Evolutionary conservation across 2,888 invertebrate genomes (phyloP), one percentile per base, ranked within the genome.

Genomic region (Germaria angustata): DNA sequence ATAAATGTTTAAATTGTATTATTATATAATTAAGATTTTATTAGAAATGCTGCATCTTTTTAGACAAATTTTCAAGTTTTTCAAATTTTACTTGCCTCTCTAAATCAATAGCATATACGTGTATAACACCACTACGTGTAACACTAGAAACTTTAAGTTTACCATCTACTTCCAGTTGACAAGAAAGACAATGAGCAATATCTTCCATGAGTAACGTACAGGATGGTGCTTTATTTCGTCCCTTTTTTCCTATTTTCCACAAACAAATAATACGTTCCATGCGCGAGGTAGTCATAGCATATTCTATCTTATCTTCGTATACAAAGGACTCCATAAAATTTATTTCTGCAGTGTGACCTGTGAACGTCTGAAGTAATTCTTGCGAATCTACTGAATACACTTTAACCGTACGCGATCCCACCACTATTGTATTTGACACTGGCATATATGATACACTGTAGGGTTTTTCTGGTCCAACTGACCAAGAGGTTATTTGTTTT

Each of bases 81-180:
- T n/a, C n/a, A n/a, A n/a, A n/a, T n/a, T 13, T 32, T 28, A 53
- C 75, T 78, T 75, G 89, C 90, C 95, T 96, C 91, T 96, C 96
- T 41, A 96, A 92, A 84, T 94, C 93, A 87, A 95, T 95, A 65
- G 94, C 93, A 89, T 96, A 98, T 72, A 96, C 92, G 90, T 97
- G 95, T 44, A 96, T 93, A 6, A 95, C 94, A 0, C 98, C 98
- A 87, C 94, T 95, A 85, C 95, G 93, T 0, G 96, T 96, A 6
- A 93, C 86, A 89, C 92, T 89, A 84, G 93, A 90, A 90, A 91
- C 87, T 85, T 91, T 92, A 5, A 91, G 41, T 0, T 92, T 92
- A 0, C 93, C 93, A 4, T 93, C 93, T 9, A 92, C 92, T 3
- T 90, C 90, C 20, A 92, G 88, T 81, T 93, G 88, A 1, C 92